phyloP scores from a whole-genome alignment of 2,113 vertebrate species.

The Perca flavescens region DNA sequence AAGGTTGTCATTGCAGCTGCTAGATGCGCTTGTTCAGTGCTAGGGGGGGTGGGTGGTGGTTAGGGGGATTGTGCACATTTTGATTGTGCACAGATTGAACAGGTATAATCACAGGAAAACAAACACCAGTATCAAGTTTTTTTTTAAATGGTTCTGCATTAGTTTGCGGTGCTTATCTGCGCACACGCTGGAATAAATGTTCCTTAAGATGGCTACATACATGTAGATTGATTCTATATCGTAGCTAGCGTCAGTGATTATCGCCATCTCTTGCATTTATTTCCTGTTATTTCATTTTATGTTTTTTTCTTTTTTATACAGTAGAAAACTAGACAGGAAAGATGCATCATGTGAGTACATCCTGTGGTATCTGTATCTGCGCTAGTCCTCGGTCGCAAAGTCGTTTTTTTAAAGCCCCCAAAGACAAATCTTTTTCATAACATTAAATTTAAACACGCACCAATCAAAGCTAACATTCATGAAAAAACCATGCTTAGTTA shows the following conservation, averaged over 20 bases:
- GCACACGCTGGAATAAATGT: background rate
- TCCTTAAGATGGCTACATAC: background rate
- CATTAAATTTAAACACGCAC: background rate
- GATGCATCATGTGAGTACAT: background rate
- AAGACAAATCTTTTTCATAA: background rate
- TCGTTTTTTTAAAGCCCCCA: background rate
- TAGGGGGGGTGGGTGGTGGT: background rate
- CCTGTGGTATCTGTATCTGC: background rate
- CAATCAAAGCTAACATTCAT: background rate
- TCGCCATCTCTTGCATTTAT: background rate
- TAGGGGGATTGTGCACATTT: constrained; percentile 22
- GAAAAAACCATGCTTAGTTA: background rate
- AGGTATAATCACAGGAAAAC: constrained; percentile 31
- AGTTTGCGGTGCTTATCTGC: constrained; percentile 14
- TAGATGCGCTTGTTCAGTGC: constrained; percentile 37
- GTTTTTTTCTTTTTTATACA: constrained; percentile 9
- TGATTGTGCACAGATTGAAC: constrained; percentile 18
- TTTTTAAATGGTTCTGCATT: constrained; percentile 3
- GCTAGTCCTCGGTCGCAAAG: background rate
- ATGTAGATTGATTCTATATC: background rate
- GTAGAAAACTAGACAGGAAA: background rate
- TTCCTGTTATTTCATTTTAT: background rate
- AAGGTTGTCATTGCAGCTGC: constrained; percentile 48
- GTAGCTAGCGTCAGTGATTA: background rate
- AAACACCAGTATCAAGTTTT: constrained; percentile 62